Evolutionary conservation across 2,888 invertebrate species (phyloP), one percentile per base, ranked within the genome.

Genomic region (Pseudoips prasinana): DNA sequence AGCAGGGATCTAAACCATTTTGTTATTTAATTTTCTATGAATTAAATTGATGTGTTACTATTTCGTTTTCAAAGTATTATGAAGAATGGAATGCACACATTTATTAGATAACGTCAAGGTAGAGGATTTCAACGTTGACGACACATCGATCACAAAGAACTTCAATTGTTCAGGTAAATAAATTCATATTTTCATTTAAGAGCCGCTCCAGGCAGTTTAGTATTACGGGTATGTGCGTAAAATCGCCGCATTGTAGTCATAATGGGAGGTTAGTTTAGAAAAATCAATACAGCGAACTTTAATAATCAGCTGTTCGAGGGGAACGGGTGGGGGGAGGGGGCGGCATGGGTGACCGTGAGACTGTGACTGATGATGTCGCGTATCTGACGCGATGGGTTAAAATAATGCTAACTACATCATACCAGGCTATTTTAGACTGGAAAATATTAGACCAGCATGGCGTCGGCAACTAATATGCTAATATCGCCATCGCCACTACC

Each of bases 1-100:
- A 39, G 35, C 45, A 51, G 43, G 53, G 50, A 42, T 62, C 53
- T 59, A 61, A 52, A 61, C 50, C 55, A 60, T 58, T 62, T 58
- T 50, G 34, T 49, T 44, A 60, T 43, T 60, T 59, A 45, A 47
- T 61, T 64, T 68, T 70, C 47, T 57, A 75, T 73, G 73, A 73
- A 72, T 70, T 70, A 69, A 62, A 59, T 46, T 28, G 46, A 56
- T 57, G 58, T 51, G 47, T 49, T 54, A 56, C 46, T 60, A 62
- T 61, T 66, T 65, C 46, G 44, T 58, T 63, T 64, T 37, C 48
- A 57, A 50, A 33, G 35, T 68, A 67, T 42, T 58, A 86, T 86
- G 85, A 89, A 90, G 73, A 74, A 93, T 92, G 92, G 92, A 92
- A 90, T 92, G 92, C 83, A 90, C 91, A 70, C 92, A 92, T 89